These are phyloP conservation scores for Tokudaia tokunoshimensis DNA, from an alignment of 2,797 vertebrate genomes.

Conservation along the genomic window DNA sequence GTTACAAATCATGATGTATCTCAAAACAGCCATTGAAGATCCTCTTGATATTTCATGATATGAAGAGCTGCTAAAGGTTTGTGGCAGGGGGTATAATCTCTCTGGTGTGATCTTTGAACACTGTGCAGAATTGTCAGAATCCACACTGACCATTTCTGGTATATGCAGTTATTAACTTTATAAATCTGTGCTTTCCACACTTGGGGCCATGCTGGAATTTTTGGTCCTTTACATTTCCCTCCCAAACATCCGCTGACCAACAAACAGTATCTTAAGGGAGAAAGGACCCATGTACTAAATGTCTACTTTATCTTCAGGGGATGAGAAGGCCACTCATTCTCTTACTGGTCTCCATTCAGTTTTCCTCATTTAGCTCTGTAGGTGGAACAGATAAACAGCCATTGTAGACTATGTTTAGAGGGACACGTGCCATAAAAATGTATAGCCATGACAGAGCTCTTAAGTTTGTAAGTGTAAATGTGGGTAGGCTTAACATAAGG, in stretches of 20 bases:
- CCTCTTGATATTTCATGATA: not conserved
- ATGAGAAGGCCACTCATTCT: not conserved
- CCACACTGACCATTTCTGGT: not conserved
- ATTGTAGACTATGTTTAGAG: constrained; percentile 3
- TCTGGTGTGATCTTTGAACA: not conserved
- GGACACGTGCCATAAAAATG: not conserved
- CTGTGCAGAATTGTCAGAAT: not conserved
- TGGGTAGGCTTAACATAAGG: not conserved
- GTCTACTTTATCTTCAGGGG: not conserved
- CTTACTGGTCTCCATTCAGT: not conserved
- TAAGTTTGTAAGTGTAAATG: not conserved
- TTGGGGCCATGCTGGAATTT: not conserved
- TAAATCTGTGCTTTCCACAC: not conserved
- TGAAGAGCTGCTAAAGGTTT: not conserved
- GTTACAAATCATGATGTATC: not conserved
- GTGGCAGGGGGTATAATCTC: not conserved
- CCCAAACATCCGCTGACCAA: not conserved
- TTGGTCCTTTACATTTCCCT: not conserved
- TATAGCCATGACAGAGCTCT: not conserved
- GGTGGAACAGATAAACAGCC: not conserved
- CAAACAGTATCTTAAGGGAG: not conserved
- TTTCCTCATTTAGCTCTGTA: not conserved
- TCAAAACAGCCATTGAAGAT: not conserved
- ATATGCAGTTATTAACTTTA: not conserved
- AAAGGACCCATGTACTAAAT: not conserved